These are phyloP conservation scores for Trissolcus brochymenae DNA, from an alignment of 2,888 invertebrate species.

Conservation along the genomic window DNA sequence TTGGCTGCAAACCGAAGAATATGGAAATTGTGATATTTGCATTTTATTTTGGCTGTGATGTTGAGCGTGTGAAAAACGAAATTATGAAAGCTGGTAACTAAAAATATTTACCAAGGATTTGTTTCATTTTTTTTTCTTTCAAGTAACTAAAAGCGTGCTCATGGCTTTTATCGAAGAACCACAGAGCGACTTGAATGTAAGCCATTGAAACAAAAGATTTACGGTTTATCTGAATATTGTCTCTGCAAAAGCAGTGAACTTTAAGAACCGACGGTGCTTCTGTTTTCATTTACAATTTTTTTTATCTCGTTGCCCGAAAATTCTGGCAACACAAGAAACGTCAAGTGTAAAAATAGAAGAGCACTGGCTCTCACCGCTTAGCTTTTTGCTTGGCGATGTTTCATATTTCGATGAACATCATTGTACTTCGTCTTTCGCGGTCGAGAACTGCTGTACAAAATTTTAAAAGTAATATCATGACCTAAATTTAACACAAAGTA, in stretches of 20 bases:
- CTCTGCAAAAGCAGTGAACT: slow-evolving; percentile 15
- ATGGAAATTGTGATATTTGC: too few relatives aligned
- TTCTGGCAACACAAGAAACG: slow-evolving; percentile 39
- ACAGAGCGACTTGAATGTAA: not conserved
- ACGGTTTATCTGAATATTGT: slow-evolving; percentile 14
- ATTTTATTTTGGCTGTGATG: too few relatives aligned
- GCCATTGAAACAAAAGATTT: not conserved
- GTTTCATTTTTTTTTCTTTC: too few relatives aligned
- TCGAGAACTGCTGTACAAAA: slow-evolving; percentile 48
- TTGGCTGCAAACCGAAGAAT: too few relatives aligned
- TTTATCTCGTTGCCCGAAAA: slow-evolving; percentile 12
- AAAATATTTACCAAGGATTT: too few relatives aligned
- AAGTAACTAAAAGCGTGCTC: not conserved
- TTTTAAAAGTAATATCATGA: slow-evolving; percentile 54
- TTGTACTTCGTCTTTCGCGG: slow-evolving; percentile 56
- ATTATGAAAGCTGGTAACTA: too few relatives aligned
- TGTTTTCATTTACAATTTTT: slow-evolving; percentile 26
- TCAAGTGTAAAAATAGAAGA: slow-evolving; percentile 43
- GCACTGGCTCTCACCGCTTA: slow-evolving; percentile 42
- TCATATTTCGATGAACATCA: slow-evolving; percentile 57
- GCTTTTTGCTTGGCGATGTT: slow-evolving; percentile 49
- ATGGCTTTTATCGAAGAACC: not conserved
- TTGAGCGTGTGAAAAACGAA: too few relatives aligned
- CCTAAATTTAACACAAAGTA: slow-evolving; percentile 52
- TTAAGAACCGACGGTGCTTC: slow-evolving; percentile 31